These are phyloP conservation scores for Watersipora subatra DNA, from an alignment of 1,140 invertebrate species.

Conservation along the genomic window DNA sequence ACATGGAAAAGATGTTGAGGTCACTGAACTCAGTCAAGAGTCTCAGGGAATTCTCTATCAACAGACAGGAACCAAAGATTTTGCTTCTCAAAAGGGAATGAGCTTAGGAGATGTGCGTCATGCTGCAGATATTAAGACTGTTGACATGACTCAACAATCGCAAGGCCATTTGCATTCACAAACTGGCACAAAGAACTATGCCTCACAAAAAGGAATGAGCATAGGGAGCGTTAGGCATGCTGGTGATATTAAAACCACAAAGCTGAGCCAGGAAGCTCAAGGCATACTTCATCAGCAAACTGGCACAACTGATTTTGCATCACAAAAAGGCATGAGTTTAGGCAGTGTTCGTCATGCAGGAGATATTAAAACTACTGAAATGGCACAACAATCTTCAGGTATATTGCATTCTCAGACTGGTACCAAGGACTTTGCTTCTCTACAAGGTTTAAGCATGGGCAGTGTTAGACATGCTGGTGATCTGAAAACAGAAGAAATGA, in stretches of 20 bases:
- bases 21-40: slow-evolving; percentile 6
- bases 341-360: background rate
- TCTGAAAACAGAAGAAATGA: background rate
- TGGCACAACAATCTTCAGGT: background rate
- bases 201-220: slow-evolving; percentile 32
- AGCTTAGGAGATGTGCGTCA: slow-evolving; percentile 53
- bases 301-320: slow-evolving; percentile 48
- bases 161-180: too few species aligned
- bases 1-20: slow-evolving; percentile 7
- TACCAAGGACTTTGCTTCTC: background rate
- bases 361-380: slow-evolving; percentile 43
- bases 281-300: slow-evolving; percentile 72
- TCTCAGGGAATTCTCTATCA: slow-evolving; percentile 69
- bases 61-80: slow-evolving; percentile 77
- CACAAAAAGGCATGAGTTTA: background rate
- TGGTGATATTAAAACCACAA: slow-evolving; percentile 22
- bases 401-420: background rate
- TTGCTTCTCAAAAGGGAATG: slow-evolving; percentile 49
- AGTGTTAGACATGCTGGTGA: background rate
- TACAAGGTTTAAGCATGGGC: background rate
- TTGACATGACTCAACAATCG: slow-evolving; percentile 42
- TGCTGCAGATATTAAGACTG: slow-evolving; percentile 14
- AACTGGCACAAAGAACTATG: too few species aligned
- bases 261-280: slow-evolving; percentile 18
- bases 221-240: slow-evolving; percentile 55